Percentiles rank a stretch among this genome's conserved stretches.
Conservation (phyloP, 2,113 vertebrate genomes). For the Triplophysa rosa region DNA sequence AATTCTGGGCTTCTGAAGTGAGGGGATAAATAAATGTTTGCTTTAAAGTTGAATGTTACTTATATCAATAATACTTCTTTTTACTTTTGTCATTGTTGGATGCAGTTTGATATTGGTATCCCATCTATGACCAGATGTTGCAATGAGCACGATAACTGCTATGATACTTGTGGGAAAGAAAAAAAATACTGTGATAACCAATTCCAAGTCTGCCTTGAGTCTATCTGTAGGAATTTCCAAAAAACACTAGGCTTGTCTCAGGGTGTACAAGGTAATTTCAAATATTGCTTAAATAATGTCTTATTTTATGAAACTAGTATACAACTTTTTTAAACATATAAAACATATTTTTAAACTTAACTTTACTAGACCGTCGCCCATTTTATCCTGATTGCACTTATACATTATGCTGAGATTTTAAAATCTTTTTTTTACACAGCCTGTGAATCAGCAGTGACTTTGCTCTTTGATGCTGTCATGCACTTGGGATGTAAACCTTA, state of each 20-base stretch:
- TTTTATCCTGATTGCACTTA: neutral
- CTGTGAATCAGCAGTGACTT: constrained; percentile 87
- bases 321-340: too few relatives aligned
- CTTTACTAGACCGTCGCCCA: too few relatives aligned
- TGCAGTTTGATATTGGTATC: constrained; percentile 93
- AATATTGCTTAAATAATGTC: neutral
- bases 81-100: constrained; percentile 6
- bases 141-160: constrained; percentile 93
- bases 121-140: constrained; percentile 97
- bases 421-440: constrained; percentile 70
- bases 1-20: neutral
- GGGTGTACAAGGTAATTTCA: constrained; percentile 83
- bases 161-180: constrained; percentile 86
- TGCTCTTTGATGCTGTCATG: constrained; percentile 92
- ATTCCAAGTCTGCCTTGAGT: constrained; percentile 91
- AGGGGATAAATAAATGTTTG: neutral
- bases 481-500: constrained; percentile 96
- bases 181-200: constrained; percentile 91
- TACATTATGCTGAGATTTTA: neutral
- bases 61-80: neutral
- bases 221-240: constrained; percentile 90
- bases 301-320: too few relatives aligned
- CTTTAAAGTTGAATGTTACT: too few relatives aligned
- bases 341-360: too few relatives aligned
- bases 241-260: constrained; percentile 86